Percentiles rank a stretch among this genome's conserved stretches.
Conservation (phyloP, 2,888 invertebrate species). For the Andrena marginata region DNA sequence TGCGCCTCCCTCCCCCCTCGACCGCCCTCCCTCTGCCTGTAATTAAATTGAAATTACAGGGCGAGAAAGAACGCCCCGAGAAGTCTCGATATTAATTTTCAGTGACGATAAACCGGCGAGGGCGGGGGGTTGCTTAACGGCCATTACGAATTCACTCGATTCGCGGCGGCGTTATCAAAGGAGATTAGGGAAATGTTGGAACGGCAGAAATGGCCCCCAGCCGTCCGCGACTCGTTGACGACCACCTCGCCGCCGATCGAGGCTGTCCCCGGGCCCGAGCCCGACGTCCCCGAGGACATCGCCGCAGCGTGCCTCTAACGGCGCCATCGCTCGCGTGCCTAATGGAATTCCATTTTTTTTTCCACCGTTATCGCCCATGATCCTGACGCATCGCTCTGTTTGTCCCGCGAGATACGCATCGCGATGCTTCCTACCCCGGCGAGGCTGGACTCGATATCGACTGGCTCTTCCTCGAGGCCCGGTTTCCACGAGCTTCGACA, state of each 20-base stretch:
- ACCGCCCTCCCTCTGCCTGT: neutral
- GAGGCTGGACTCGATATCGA: slow-evolving; percentile 18
- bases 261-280: neutral
- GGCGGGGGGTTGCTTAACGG: no score
- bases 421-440: neutral
- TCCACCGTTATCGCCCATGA: neutral
- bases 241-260: neutral
- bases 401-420: slow-evolving; percentile 33
- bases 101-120: slow-evolving; percentile 6
- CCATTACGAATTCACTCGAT: slow-evolving; percentile 16
- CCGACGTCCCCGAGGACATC: neutral
- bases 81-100: slow-evolving; percentile 49
- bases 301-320: neutral
- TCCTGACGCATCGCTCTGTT: slow-evolving; percentile 6
- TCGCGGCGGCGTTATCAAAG: neutral
- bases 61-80: slow-evolving; percentile 20
- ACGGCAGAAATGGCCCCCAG: neutral
- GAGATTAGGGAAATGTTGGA: neutral
- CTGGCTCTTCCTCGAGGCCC: neutral
- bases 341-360: slow-evolving; percentile 7
- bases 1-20: neutral
- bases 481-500: no score
- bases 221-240: slow-evolving; percentile 4
- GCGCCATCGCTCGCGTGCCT: slow-evolving; percentile 21
- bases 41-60: slow-evolving; percentile 53